phyloP scores from a whole-genome alignment of 2,888 invertebrate species.

The Aproaerema taeniolella region DNA sequence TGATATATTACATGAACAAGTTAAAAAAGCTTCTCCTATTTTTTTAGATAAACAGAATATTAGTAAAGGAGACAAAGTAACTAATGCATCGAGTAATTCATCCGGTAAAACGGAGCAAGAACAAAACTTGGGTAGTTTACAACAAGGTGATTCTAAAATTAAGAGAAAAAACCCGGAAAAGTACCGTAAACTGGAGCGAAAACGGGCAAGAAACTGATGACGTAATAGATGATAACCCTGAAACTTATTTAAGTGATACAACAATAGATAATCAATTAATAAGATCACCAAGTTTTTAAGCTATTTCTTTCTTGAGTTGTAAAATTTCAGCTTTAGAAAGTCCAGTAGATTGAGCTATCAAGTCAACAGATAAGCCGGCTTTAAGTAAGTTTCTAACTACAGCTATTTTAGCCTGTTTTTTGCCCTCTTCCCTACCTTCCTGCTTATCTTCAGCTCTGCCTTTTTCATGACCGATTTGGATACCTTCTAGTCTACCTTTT shows the following conservation, averaged over 20 bases:
- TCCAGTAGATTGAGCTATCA: conserved; percentile 9
- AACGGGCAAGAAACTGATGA: conserved; percentile 10
- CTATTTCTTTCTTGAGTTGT: conserved; percentile 12
- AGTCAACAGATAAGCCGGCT: conserved; percentile 6
- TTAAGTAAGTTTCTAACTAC: conserved; percentile 13
- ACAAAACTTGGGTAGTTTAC: conserved; percentile 24
- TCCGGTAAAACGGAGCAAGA: conserved; percentile 21
- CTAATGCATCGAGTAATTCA: conserved; percentile 19
- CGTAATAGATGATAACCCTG: conserved; percentile 13
- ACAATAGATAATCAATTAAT: conserved; percentile 13
- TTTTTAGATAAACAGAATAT: conserved; percentile 21
- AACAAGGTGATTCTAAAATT: conserved; percentile 24
- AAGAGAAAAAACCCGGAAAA: conserved; percentile 18
- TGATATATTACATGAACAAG: conserved; percentile 24
- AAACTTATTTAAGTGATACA: conserved; percentile 13
- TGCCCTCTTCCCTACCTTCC: conserved; percentile 14
- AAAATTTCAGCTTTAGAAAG: conserved; percentile 12
- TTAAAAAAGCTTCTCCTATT: conserved; percentile 21
- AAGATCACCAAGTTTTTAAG: conserved; percentile 13
- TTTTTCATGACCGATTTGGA: conserved; percentile 8
- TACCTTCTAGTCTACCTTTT: conserved; percentile 14
- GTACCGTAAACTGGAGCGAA: neutral
- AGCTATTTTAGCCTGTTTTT: conserved; percentile 15
- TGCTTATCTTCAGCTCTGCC: conserved; percentile 8
- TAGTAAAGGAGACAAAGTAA: conserved; percentile 22